A percentile compares a stretch with the other conserved stretches of the same genome.
Evolutionary conservation across 2,113 vertebrate genomes (phyloP).

Genomic region (Alectura lathami): DNA sequence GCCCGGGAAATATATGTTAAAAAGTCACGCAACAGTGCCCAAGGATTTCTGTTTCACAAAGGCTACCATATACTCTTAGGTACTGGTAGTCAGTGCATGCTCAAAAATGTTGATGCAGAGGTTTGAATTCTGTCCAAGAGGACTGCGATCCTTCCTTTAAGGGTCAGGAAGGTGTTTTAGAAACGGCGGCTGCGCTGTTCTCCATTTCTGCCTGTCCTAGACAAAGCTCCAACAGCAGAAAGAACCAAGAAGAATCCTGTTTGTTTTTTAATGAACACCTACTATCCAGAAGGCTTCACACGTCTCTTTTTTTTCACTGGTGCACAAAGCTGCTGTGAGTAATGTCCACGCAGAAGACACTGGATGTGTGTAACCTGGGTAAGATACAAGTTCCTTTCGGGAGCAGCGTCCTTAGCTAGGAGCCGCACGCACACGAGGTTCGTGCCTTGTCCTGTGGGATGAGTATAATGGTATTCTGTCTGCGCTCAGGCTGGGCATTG

Average conservation of each 20-base stretch:
- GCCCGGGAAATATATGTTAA: not conserved
- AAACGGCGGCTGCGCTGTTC: not conserved
- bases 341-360: not conserved
- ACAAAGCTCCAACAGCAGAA: not conserved
- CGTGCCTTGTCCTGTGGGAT: not conserved
- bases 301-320: not conserved
- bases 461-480: not conserved
- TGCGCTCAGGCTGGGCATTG: not conserved
- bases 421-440: not conserved
- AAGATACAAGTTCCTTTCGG: not conserved
- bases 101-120: not conserved
- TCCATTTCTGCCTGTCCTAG: not conserved
- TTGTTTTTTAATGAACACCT: not conserved
- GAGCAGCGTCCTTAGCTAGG: not conserved
- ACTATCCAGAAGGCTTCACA: not conserved
- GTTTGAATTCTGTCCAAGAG: not conserved
- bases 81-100: not conserved
- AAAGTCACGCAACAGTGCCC: not conserved
- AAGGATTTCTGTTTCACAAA: not conserved
- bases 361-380: not conserved
- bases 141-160: rapidly evolving
- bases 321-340: not conserved
- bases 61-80: not conserved
- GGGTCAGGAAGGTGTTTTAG: not conserved
- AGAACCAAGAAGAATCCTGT: not conserved